Evolutionary conservation across 2,888 invertebrate species (phyloP).

Genomic region (Folsomia manolachei): DNA sequence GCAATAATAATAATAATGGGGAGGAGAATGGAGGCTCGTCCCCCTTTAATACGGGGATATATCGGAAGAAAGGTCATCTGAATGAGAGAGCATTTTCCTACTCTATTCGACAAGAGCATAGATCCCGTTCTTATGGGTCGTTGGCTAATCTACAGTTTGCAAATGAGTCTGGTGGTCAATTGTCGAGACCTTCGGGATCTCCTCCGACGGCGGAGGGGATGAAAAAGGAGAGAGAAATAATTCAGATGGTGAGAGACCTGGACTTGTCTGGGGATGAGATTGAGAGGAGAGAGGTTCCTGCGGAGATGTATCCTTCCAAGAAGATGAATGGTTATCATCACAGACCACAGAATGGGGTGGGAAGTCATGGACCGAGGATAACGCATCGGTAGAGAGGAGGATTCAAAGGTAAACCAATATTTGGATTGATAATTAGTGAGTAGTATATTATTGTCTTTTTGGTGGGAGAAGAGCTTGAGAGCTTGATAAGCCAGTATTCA

Average conservation of each 20-base stretch:
- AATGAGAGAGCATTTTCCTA: conserved; percentile 92
- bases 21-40: conserved; percentile 56
- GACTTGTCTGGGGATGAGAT: conserved; percentile 75
- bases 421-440: too few relatives aligned
- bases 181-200: conserved; percentile 43
- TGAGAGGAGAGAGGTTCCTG: conserved; percentile 57
- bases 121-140: conserved; percentile 87
- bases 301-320: conserved; percentile 47
- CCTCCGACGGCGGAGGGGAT: conserved; percentile 62
- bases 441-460: not conserved
- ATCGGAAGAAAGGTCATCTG: conserved; percentile 83
- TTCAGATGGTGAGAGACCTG: conserved; percentile 87
- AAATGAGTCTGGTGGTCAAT: conserved; percentile 41
- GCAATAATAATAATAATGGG: conserved; percentile 31
- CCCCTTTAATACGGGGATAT: conserved; percentile 76
- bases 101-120: conserved; percentile 88
- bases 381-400: conserved; percentile 46
- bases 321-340: conserved; percentile 9
- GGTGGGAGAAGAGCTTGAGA: not conserved
- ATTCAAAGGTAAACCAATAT: not conserved
- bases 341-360: too few relatives aligned
- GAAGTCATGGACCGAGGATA: conserved; percentile 50
- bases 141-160: conserved; percentile 87
- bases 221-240: conserved; percentile 86
- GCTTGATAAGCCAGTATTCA: not conserved